Evolutionary conservation across 2,888 invertebrate species (phyloP).

Genomic region (Hyposoter didymator): DNA sequence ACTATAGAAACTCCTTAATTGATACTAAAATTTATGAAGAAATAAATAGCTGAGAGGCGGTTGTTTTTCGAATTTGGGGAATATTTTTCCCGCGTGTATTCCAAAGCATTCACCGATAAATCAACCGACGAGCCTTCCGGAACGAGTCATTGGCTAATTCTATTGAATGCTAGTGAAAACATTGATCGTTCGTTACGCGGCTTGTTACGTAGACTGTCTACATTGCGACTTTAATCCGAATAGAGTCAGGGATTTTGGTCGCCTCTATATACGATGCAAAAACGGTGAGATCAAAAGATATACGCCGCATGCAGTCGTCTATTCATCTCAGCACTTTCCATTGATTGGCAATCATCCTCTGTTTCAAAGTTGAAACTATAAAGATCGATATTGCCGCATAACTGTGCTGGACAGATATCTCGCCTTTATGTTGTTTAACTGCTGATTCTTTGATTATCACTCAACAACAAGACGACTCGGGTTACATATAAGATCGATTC

Average conservation of each 20-base stretch:
- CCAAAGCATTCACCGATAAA: not conserved
- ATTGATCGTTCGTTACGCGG: not conserved
- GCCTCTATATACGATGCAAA: not conserved
- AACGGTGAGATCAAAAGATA: slow-evolving; percentile 8
- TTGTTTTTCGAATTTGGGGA: not conserved
- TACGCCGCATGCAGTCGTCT: slow-evolving; percentile 4
- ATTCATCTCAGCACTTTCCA: slow-evolving; percentile 41
- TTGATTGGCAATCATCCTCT: slow-evolving; percentile 60
- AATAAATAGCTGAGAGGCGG: not conserved
- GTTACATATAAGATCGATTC: not conserved
- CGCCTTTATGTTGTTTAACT: not conserved
- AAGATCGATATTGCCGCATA: slow-evolving; percentile 5
- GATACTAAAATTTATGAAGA: not conserved
- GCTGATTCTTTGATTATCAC: not conserved
- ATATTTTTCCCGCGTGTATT: not conserved
- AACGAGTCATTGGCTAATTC: too few species aligned
- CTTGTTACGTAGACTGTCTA: slow-evolving; percentile 3
- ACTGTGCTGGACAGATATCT: slow-evolving; percentile 12
- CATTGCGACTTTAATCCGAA: slow-evolving; percentile 41
- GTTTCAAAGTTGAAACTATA: slow-evolving; percentile 7
- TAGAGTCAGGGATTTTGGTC: slow-evolving; percentile 29
- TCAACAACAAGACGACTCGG: not conserved
- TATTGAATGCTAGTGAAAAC: not conserved
- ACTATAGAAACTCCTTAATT: too few species aligned
- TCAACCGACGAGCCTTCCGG: too few species aligned